phyloP scores from a whole-genome alignment of 2,797 vertebrate genomes.

The Periophthalmus magnuspinnatus region DNA sequence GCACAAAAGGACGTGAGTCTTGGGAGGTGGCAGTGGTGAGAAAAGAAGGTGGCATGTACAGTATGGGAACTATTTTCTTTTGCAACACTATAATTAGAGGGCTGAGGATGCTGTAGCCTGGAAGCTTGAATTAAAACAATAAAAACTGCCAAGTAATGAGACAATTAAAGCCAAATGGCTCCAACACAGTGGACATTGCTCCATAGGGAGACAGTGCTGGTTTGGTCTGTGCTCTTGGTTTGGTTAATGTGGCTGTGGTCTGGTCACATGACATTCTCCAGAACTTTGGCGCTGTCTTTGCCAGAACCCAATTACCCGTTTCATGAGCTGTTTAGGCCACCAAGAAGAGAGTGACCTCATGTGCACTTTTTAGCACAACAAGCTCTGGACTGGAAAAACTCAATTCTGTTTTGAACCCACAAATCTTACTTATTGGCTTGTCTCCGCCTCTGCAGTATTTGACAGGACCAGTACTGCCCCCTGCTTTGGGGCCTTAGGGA shows the following conservation, averaged over 20 bases:
- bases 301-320: conserved; percentile 19
- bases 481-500: not conserved
- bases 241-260: conserved; percentile 16
- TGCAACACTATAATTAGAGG: conserved; percentile 32
- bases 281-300: conserved; percentile 6
- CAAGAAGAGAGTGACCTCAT: conserved; percentile 13
- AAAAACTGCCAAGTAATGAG: conserved; percentile 10
- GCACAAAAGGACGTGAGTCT: conserved; percentile 1
- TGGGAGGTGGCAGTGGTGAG: conserved; percentile 29
- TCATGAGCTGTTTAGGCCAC: conserved; percentile 1
- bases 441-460: not conserved
- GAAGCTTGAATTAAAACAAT: not conserved
- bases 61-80: conserved; percentile 8
- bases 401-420: not conserved
- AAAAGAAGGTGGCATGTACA: conserved; percentile 22
- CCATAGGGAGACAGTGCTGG: not conserved
- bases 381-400: not conserved
- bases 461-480: not conserved
- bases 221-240: conserved; percentile 13
- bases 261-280: conserved; percentile 7
- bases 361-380: conserved; percentile 1
- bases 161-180: not conserved
- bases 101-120: conserved; percentile 8
- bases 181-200: conserved; percentile 1
- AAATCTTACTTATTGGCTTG: too few species aligned